Evolutionary conservation across 2,888 invertebrate species (phyloP).

Genomic region (Patella pellucida): DNA sequence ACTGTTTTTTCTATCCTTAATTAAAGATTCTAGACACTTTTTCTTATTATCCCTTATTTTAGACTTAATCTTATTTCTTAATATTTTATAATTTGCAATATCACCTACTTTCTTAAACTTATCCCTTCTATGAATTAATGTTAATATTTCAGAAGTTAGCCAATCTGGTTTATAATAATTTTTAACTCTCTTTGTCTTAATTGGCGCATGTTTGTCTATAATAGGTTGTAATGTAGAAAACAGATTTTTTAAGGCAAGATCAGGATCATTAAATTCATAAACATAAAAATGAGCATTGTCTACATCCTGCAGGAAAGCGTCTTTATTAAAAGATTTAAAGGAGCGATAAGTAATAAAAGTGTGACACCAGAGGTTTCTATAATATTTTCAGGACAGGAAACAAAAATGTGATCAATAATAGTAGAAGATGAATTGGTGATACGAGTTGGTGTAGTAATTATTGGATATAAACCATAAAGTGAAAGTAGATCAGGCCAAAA

Average conservation of each 20-base stretch:
- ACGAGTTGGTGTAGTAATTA: conserved; percentile 2
- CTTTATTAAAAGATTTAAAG: background rate
- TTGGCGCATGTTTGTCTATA: background rate
- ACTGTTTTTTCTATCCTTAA: background rate
- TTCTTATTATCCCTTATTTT: background rate
- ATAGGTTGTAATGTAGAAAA: background rate
- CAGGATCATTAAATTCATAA: background rate
- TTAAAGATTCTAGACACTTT: background rate
- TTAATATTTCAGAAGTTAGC: background rate
- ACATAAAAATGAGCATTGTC: background rate
- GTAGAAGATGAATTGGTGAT: background rate
- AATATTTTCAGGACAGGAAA: background rate
- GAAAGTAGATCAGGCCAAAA: background rate
- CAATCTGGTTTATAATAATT: background rate
- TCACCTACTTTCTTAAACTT: background rate
- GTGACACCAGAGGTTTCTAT: background rate
- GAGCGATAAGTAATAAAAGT: background rate
- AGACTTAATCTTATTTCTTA: background rate
- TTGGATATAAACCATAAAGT: background rate
- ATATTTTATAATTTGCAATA: background rate
- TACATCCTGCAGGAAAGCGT: background rate
- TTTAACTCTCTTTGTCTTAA: background rate
- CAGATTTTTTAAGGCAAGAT: background rate
- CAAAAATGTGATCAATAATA: conserved; percentile 8
- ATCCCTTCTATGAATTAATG: background rate